Evolutionary conservation across 2,888 invertebrate species (phyloP).

Genomic region (Phorcus lineatus): DNA sequence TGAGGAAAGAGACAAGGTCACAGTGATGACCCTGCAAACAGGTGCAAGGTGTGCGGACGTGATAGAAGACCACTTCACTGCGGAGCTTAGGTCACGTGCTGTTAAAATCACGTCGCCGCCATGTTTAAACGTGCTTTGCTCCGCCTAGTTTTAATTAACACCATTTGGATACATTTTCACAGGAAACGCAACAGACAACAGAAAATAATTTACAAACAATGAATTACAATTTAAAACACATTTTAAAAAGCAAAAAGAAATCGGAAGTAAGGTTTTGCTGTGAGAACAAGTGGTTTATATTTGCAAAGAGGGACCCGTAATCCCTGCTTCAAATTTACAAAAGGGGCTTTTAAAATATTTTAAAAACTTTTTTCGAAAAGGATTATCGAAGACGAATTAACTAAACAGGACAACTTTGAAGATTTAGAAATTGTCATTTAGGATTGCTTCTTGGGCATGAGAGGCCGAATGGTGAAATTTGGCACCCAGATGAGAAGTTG

Average conservation of each 20-base stretch:
- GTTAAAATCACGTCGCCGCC: background rate
- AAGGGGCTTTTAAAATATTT: too few species aligned
- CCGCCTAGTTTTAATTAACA: background rate
- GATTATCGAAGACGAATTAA: too few species aligned
- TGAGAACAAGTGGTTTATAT: too few species aligned
- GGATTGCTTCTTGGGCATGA: too few species aligned
- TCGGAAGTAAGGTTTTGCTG: background rate
- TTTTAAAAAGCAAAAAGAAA: background rate
- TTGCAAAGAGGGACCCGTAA: too few species aligned
- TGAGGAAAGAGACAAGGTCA: background rate
- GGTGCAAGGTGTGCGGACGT: conserved; percentile 1
- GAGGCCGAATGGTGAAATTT: too few species aligned
- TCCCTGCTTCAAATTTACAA: too few species aligned
- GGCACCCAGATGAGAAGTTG: too few species aligned
- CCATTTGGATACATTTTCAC: background rate
- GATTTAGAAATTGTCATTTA: too few species aligned
- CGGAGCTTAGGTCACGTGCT: background rate
- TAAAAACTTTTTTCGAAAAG: too few species aligned
- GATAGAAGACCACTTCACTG: background rate
- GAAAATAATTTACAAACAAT: background rate
- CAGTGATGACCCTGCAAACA: background rate
- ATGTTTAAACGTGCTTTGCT: background rate
- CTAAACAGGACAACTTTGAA: too few species aligned
- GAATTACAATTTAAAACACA: conserved; percentile 2
- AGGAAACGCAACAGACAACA: background rate